These are phyloP conservation scores for Sylvia atricapilla DNA, from an alignment of 2,113 vertebrate genomes.

Conservation along the genomic window DNA sequence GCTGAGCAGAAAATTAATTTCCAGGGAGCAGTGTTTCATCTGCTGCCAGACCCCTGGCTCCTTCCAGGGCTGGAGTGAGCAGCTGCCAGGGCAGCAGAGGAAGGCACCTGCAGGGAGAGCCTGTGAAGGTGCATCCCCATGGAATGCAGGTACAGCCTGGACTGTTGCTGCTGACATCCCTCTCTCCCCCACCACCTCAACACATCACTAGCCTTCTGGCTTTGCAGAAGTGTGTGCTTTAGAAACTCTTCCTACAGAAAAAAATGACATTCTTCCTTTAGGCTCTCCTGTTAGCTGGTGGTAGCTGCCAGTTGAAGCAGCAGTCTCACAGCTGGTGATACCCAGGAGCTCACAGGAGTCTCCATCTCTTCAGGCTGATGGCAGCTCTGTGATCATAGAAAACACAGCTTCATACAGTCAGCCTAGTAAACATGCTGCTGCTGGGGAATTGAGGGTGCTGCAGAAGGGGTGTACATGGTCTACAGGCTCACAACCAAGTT, in stretches of 20 bases:
- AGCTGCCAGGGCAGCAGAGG: neutral
- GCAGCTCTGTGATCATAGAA: neutral
- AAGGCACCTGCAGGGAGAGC: neutral
- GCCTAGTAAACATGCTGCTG: neutral
- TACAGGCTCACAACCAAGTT: neutral
- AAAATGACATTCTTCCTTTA: neutral
- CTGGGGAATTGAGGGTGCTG: accelerated
- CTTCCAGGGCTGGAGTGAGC: neutral
- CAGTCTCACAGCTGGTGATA: neutral
- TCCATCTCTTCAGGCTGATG: neutral
- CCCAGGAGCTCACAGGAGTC: neutral
- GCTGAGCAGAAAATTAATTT: neutral
- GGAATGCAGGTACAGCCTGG: neutral
- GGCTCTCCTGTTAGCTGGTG: accelerated
- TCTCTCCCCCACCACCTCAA: neutral
- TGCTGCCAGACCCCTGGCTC: neutral
- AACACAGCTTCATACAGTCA: neutral
- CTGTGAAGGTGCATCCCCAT: neutral
- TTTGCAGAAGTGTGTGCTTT: neutral
- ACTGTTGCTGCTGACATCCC: neutral
- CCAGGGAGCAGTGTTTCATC: neutral
- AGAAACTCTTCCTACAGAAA: neutral
- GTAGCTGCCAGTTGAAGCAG: neutral
- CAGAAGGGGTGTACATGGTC: neutral
- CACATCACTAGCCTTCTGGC: neutral